Evolutionary conservation across 2,113 vertebrate genomes (phyloP).

Genomic region (Rhabdomys dilectus): DNA sequence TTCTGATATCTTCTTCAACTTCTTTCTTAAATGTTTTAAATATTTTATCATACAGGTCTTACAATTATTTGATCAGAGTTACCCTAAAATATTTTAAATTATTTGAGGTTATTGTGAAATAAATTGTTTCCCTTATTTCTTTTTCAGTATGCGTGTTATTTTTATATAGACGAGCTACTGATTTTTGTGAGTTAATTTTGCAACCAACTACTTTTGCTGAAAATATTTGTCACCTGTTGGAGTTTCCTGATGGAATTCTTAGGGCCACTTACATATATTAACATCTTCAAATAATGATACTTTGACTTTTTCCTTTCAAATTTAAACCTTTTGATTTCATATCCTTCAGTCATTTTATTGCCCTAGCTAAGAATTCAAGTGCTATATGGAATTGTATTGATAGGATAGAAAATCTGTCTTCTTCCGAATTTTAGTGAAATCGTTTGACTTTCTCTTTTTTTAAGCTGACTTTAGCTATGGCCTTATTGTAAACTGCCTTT

Average conservation of each 20-base stretch:
- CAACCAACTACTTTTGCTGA: background rate
- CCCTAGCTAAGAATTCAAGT: background rate
- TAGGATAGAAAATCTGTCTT: background rate
- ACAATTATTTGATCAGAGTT: background rate
- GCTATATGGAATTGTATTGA: too few relatives aligned
- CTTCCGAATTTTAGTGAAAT: background rate
- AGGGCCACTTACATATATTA: background rate
- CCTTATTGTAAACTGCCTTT: background rate
- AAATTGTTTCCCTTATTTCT: background rate
- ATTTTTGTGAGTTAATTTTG: background rate
- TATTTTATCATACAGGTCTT: background rate
- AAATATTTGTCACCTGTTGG: background rate
- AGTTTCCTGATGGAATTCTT: background rate
- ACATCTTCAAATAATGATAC: background rate
- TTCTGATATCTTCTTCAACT: background rate
- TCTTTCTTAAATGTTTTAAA: background rate
- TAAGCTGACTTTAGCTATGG: background rate
- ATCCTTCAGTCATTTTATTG: background rate
- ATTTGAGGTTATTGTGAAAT: background rate
- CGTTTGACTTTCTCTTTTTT: background rate
- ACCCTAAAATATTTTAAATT: background rate
- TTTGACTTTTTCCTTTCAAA: background rate
- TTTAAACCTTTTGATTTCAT: background rate
- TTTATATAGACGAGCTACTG: background rate
- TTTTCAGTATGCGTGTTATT: background rate